Conservation (phyloP, 2,888 invertebrate genomes). For the Sphaeridia pumilis region DNA sequence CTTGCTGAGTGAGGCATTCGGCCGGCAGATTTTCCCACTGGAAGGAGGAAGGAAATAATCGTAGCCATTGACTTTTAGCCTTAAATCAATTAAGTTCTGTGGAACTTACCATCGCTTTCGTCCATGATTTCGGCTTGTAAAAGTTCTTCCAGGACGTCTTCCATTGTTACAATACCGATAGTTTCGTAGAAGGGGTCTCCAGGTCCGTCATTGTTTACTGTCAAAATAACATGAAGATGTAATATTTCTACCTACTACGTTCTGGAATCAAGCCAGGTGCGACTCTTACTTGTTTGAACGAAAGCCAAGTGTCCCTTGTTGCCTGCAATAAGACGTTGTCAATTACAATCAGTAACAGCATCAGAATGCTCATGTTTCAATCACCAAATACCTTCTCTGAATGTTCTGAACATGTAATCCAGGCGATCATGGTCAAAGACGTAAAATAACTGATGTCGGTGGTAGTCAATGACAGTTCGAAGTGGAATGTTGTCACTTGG, state of each 20-base stretch:
- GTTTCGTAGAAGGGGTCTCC: slow-evolving; percentile 91
- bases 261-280: not conserved
- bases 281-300: slow-evolving; percentile 55
- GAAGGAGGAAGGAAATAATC: slow-evolving; percentile 35
- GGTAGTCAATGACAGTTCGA: slow-evolving; percentile 86
- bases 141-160: slow-evolving; percentile 95
- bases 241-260: not conserved
- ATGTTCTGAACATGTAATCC: slow-evolving; percentile 91
- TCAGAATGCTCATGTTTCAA: too few relatives aligned
- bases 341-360: not conserved
- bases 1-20: slow-evolving; percentile 39
- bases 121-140: slow-evolving; percentile 97
- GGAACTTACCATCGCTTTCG: slow-evolving; percentile 80
- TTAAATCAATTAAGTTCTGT: not conserved
- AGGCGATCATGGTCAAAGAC: slow-evolving; percentile 93
- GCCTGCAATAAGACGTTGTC: slow-evolving; percentile 42
- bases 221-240: not conserved
- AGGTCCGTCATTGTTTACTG: slow-evolving; percentile 79
- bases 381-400: slow-evolving; percentile 74
- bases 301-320: slow-evolving; percentile 89
- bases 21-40: slow-evolving; percentile 67
- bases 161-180: slow-evolving; percentile 88
- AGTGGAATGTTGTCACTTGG: slow-evolving; percentile 97
- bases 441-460: slow-evolving; percentile 91
- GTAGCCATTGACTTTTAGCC: not conserved